phyloP scores from a whole-genome alignment of 1,140 invertebrate genomes.

The Dinothrombium tinctorium region DNA sequence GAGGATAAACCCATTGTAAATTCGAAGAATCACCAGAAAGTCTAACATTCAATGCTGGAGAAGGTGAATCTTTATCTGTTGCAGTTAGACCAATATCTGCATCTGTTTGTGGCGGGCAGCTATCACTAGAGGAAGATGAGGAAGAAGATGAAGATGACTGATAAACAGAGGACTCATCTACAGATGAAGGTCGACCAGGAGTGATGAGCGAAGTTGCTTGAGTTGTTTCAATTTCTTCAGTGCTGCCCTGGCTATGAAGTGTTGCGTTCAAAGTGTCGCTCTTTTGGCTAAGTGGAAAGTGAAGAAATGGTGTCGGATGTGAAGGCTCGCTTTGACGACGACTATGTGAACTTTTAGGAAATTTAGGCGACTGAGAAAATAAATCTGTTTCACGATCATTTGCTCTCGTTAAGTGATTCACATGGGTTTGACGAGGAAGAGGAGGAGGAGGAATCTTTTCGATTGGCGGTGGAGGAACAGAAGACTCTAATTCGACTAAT shows the following conservation, averaged over 20 bases:
- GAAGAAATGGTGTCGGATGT: too few relatives aligned
- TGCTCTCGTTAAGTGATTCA: not conserved
- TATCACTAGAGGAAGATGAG: not conserved
- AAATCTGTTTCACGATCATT: not conserved
- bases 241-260: too few relatives aligned
- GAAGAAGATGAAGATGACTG: conserved; percentile 12
- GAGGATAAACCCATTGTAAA: conserved; percentile 13
- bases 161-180: conserved; percentile 12
- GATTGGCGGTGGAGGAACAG: not conserved
- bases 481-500: not conserved
- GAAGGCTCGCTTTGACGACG: too few relatives aligned
- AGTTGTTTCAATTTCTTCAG: not conserved
- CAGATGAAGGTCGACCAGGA: conserved; percentile 5
- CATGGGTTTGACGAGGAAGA: not conserved
- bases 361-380: not conserved
- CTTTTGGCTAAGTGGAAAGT: too few relatives aligned
- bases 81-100: not conserved
- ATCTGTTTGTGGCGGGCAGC: not conserved
- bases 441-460: not conserved
- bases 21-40: conserved; percentile 8
- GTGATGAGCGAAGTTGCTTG: not conserved
- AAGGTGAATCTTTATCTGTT: conserved; percentile 10
- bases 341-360: too few relatives aligned
- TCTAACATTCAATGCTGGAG: conserved; percentile 6
- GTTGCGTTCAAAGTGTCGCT: too few relatives aligned